Conservation (phyloP, 2,888 invertebrate genomes). For the Leptinotarsa haldemani region DNA sequence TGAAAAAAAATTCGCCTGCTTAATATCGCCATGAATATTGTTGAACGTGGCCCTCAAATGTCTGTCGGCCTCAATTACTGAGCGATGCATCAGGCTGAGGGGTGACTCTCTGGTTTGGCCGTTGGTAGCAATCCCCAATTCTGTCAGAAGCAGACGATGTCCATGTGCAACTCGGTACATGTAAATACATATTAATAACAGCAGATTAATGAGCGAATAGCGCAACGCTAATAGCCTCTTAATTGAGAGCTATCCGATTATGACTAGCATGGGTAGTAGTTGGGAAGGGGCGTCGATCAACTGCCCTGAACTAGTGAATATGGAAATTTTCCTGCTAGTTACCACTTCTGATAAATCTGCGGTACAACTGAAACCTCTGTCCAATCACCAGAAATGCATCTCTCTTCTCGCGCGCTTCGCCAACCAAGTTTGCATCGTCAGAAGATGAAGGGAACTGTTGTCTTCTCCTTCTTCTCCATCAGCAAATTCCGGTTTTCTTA, state of each 20-base stretch:
- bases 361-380: too few relatives aligned
- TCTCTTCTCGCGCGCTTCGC: too few relatives aligned
- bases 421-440: too few relatives aligned
- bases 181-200: constrained; percentile 63
- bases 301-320: constrained; percentile 3
- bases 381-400: too few relatives aligned
- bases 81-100: constrained; percentile 9
- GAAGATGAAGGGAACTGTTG: too few relatives aligned
- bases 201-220: constrained; percentile 57
- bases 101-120: not conserved
- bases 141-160: constrained; percentile 47
- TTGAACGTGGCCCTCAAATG: not conserved
- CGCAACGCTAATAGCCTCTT: constrained; percentile 55
- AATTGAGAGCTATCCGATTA: constrained; percentile 55
- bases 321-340: too few relatives aligned
- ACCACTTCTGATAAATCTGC: too few relatives aligned
- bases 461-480: too few relatives aligned
- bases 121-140: constrained; percentile 23
- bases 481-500: too few relatives aligned
- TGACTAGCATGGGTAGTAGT: constrained; percentile 42
- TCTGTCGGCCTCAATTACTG: constrained; percentile 11
- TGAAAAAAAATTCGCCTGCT: too few relatives aligned
- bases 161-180: constrained; percentile 50
- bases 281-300: constrained; percentile 21
- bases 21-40: not conserved